Base-by-base conservation (phyloP, 2,797 vertebrate genomes). In the Periparus ater region DNA sequence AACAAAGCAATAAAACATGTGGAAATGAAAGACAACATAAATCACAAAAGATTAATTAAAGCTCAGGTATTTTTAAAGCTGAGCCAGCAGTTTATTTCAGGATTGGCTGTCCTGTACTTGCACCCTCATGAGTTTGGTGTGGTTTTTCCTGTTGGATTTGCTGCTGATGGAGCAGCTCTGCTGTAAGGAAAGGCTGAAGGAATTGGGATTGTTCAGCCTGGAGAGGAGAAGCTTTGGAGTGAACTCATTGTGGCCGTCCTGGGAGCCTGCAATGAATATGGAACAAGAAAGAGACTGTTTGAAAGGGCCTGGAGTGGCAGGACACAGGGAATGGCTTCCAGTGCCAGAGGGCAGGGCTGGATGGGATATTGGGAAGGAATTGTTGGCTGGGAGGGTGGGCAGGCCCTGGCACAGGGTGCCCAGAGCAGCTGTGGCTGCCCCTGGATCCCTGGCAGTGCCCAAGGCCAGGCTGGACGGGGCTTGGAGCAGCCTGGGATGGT, bases 231-330 rank as follows among this genome's bases (percentile, higher is more conserved):
- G 11, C 27, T 51, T 14, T 38, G 54, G n/a, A 8, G 18, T 60
- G 27, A 60, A 7, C 71, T 38, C 32, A 45, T 2, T 11, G 62
- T 45, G 23, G 7, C n/a, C 10, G 51, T 38, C 7, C 82, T 67
- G 38, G 36, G 27, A 85, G 38, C 38, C 44, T 51, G 15, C 12
- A 45, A 26, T 26, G 32, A 67, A 44, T 1, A 36, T 13, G 15
- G 38, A 30, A 5, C 47, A 11, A 7, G 32, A 55, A 17, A 50
- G 17, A 50, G 26, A 40, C 4, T 22, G 7, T 36, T 16, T 17
- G 7, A 7, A 32, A 32, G 5, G 21, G 20, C 9, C 9, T 75
- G 71, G 36, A 42, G 26, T 0, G 13, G 0, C 36, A 65, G 68
- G 16, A 57, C 5, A 2, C 7, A 9, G 51, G 51, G 70, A 50